phyloP scores from a whole-genome alignment of 2,797 vertebrate species.

The Rallus crepitans region DNA sequence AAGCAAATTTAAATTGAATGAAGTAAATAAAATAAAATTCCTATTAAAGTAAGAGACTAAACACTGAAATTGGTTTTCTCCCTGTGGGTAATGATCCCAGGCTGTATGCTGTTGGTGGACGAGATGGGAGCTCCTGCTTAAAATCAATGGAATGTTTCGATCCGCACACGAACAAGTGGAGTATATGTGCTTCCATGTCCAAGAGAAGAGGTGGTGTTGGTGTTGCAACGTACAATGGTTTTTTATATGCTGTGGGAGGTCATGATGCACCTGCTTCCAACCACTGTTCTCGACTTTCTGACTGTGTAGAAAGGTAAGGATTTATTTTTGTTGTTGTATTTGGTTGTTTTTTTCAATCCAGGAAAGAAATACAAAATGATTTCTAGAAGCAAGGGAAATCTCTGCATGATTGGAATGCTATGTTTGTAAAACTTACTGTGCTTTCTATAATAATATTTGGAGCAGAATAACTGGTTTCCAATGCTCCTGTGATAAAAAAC shows the following conservation, averaged over 20 bases:
- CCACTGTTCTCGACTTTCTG: constrained; percentile 92
- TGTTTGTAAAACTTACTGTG: fast-evolving
- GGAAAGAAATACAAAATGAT: background rate
- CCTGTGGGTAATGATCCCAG: constrained; percentile 68
- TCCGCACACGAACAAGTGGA: constrained; percentile 99
- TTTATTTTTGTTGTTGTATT: fast-evolving
- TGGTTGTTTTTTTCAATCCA: background rate
- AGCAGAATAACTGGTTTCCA: background rate
- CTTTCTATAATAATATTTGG: background rate
- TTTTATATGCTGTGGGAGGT: constrained; percentile 94
- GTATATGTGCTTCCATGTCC: constrained; percentile 91
- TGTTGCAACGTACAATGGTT: constrained; percentile 93
- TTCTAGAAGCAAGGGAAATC: background rate
- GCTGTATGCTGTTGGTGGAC: constrained; percentile 93
- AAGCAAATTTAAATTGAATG: background rate
- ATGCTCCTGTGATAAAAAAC: background rate
- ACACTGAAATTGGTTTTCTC: background rate
- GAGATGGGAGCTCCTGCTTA: constrained; percentile 95
- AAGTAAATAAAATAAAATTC: background rate
- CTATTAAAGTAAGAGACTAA: background rate
- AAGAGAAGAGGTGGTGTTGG: constrained; percentile 95
- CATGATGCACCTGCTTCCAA: constrained; percentile 96
- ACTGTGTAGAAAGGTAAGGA: constrained; percentile 92
- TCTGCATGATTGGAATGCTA: background rate
- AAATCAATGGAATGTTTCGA: constrained; percentile 98